Percentiles rank a stretch among this genome's conserved stretches.
Evolutionary conservation across 2,888 invertebrate species (phyloP).

Genomic region (Acrobasis consociella): DNA sequence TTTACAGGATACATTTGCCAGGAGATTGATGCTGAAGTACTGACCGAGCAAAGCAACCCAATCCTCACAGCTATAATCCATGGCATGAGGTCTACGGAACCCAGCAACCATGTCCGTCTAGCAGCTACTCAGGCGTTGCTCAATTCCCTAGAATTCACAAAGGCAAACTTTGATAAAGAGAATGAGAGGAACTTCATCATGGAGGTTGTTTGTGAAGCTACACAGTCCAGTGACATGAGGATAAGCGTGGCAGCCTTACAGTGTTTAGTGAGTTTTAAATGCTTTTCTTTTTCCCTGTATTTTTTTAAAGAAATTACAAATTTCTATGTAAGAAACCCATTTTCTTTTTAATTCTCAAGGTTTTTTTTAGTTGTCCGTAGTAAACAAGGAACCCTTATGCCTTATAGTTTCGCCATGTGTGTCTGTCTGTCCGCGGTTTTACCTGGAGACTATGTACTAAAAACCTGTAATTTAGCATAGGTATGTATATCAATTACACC

Average conservation of each 20-base stretch:
- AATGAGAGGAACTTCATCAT: conserved; percentile 99
- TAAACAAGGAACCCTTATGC: too few relatives aligned
- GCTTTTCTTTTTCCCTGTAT: too few relatives aligned
- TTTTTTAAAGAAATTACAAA: too few relatives aligned
- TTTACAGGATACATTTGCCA: conserved; percentile 94
- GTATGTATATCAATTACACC: too few relatives aligned
- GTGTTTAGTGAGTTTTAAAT: conserved; percentile 88
- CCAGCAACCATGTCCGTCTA: conserved; percentile 95
- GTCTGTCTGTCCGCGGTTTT: too few relatives aligned
- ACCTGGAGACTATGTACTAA: too few relatives aligned
- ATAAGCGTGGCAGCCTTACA: conserved; percentile 98
- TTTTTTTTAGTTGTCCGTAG: too few relatives aligned
- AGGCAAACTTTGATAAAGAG: conserved; percentile 99
- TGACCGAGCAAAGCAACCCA: conserved; percentile 96
- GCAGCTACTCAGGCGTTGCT: conserved; percentile 98
- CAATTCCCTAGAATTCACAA: conserved; percentile 99
- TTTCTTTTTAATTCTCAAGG: too few relatives aligned
- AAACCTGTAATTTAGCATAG: too few relatives aligned
- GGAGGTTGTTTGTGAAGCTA: conserved; percentile 99
- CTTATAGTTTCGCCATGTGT: too few relatives aligned
- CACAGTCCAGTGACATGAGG: conserved; percentile 95
- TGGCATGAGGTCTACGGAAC: conserved; percentile 97
- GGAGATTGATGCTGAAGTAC: conserved; percentile 97
- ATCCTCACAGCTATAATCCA: conserved; percentile 99
- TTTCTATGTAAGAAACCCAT: too few relatives aligned